Conservation (phyloP, 2,888 invertebrate genomes). For the Nowickia ferox region DNA sequence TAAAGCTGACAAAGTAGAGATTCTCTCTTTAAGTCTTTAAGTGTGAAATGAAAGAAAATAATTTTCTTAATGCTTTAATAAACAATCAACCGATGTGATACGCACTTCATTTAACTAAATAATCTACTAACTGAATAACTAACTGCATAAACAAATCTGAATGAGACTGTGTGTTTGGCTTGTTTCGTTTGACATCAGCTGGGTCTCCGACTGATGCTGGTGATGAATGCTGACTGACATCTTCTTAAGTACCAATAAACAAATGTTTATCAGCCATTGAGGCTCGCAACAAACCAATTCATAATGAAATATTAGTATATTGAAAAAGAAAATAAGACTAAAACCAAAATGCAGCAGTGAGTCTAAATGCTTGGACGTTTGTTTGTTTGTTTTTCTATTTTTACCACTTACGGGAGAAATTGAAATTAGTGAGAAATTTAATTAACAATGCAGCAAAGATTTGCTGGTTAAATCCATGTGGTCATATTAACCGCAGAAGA, state of each 20-base stretch:
- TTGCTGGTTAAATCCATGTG: background rate
- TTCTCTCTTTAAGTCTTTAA: too few relatives aligned
- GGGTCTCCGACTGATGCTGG: constrained; percentile 44
- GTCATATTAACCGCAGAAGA: background rate
- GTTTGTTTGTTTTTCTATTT: constrained; percentile 29
- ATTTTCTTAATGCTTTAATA: background rate
- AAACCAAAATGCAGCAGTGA: constrained; percentile 42
- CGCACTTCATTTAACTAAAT: constrained; percentile 59
- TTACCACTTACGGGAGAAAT: constrained; percentile 60
- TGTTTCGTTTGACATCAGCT: constrained; percentile 1
- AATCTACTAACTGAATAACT: constrained; percentile 31
- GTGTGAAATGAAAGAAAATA: background rate
- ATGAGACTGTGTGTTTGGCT: constrained; percentile 22
- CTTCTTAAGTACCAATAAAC: constrained; percentile 62
- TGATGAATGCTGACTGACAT: constrained; percentile 65
- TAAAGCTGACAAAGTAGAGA: too few relatives aligned
- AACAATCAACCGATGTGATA: constrained; percentile 42
- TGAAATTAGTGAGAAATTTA: constrained; percentile 67
- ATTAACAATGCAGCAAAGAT: constrained; percentile 44
- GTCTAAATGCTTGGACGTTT: too few relatives aligned
- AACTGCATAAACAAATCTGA: constrained; percentile 14
- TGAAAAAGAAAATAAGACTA: constrained; percentile 8
- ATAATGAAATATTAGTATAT: constrained; percentile 2
- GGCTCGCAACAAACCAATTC: constrained; percentile 7
- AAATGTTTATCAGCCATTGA: constrained; percentile 39